phyloP scores from a whole-genome alignment of 2,797 vertebrate species.

The Luscinia luscinia region DNA sequence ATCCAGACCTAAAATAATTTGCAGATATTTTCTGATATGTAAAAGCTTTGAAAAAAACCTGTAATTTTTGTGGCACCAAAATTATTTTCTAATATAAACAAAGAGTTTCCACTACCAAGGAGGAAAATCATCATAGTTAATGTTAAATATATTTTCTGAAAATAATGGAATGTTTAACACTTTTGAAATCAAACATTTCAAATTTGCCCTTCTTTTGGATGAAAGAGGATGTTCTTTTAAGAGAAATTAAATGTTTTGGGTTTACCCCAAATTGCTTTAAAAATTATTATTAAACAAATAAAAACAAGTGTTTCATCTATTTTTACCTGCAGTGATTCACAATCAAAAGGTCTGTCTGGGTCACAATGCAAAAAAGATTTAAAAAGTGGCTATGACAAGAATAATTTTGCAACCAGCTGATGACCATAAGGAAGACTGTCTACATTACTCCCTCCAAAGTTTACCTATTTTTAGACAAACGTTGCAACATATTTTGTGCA shows the following conservation, averaged over 20 bases:
- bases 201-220: neutral
- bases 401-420: neutral
- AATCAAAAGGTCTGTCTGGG: neutral
- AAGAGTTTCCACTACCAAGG: neutral
- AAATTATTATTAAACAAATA: neutral
- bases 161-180: neutral
- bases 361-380: neutral
- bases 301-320: neutral
- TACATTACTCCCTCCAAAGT: neutral
- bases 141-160: neutral
- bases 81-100: neutral
- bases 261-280: rapidly evolving
- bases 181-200: neutral
- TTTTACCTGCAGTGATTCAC: neutral
- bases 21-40: neutral
- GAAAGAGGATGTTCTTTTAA: neutral
- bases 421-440: neutral
- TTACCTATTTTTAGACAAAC: neutral
- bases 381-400: neutral
- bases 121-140: neutral
- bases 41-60: neutral
- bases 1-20: neutral
- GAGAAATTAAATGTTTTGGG: neutral
- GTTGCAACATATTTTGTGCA: neutral
- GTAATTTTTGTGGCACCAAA: neutral